phyloP scores from a whole-genome alignment of 2,113 vertebrate genomes.

The Datnioides undecimradiatus region DNA sequence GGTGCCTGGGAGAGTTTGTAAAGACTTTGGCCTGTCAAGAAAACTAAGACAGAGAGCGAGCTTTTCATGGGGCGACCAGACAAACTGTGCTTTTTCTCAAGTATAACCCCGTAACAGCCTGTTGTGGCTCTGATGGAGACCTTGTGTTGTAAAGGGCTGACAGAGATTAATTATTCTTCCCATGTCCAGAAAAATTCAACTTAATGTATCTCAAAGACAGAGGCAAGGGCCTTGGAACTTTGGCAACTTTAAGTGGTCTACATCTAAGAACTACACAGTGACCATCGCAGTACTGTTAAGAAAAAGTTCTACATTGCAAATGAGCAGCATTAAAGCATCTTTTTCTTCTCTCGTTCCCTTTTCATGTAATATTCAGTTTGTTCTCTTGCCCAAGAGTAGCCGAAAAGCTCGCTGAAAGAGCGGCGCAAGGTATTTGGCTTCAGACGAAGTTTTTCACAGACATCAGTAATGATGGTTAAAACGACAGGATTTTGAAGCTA shows the following conservation, averaged over 20 bases:
- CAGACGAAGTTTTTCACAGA: slow-evolving; percentile 44
- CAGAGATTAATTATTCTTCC: slow-evolving; percentile 17
- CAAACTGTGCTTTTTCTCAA: slow-evolving; percentile 2
- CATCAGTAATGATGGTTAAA: slow-evolving; percentile 23
- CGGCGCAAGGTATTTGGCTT: slow-evolving; percentile 55
- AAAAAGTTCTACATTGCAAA: slow-evolving; percentile 54
- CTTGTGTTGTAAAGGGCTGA: background rate
- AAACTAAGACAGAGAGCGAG: slow-evolving; percentile 23
- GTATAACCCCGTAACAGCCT: background rate
- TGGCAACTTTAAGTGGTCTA: slow-evolving; percentile 31
- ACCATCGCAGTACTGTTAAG: slow-evolving; percentile 29
- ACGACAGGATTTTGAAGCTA: background rate
- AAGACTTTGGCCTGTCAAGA: slow-evolving; percentile 40
- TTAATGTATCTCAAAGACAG: slow-evolving; percentile 21
- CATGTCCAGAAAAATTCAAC: background rate
- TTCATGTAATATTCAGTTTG: slow-evolving; percentile 75
- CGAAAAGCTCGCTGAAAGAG: slow-evolving; percentile 27
- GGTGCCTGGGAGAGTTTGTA: slow-evolving; percentile 32
- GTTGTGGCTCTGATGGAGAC: slow-evolving; percentile 17
- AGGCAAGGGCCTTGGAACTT: slow-evolving; percentile 22
- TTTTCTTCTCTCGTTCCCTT: slow-evolving; percentile 37
- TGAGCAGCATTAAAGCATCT: slow-evolving; percentile 64
- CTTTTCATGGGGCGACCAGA: background rate
- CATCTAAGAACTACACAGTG: slow-evolving; percentile 39
- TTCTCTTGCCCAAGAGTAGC: slow-evolving; percentile 49